phyloP scores from a whole-genome alignment of 1,140 invertebrate species.

The Drosophila trapezifrons region DNA sequence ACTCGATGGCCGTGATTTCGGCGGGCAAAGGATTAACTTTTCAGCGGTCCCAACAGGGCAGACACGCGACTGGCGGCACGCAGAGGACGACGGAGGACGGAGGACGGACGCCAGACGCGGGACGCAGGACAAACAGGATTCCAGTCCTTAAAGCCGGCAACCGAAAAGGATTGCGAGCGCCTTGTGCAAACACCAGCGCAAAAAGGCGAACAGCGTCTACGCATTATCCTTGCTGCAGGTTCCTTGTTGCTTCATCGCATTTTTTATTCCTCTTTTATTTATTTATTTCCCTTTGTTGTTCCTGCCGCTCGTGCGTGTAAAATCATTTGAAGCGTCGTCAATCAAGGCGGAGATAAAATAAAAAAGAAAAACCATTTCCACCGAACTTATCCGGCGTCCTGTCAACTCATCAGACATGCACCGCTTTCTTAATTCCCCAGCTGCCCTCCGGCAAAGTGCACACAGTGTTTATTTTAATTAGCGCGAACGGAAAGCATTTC shows the following conservation, averaged over 20 bases:
- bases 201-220: constrained; percentile 59
- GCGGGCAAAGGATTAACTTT: constrained; percentile 73
- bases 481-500: constrained; percentile 34
- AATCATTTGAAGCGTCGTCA: constrained; percentile 80
- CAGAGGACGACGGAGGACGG: constrained; percentile 37
- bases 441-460: constrained; percentile 55
- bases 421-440: constrained; percentile 54
- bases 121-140: constrained; percentile 60
- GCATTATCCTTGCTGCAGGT: constrained; percentile 72
- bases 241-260: constrained; percentile 14
- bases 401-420: constrained; percentile 79
- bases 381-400: constrained; percentile 52
- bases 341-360: constrained; percentile 65
- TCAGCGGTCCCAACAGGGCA: constrained; percentile 57
- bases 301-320: constrained; percentile 75
- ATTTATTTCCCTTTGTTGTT: constrained; percentile 43
- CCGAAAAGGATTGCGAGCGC: constrained; percentile 62
- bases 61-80: constrained; percentile 75
- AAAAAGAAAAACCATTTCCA: constrained; percentile 58
- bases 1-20: constrained; percentile 66
- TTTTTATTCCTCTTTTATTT: constrained; percentile 24
- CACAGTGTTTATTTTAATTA: constrained; percentile 80
- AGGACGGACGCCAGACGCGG: background rate
- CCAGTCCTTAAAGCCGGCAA: constrained; percentile 21
- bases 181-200: constrained; percentile 62